A percentile compares a stretch with the other conserved stretches of the same genome.
phyloP scores from a whole-genome alignment of 2,113 vertebrate species.

The Notothenia rossii region DNA sequence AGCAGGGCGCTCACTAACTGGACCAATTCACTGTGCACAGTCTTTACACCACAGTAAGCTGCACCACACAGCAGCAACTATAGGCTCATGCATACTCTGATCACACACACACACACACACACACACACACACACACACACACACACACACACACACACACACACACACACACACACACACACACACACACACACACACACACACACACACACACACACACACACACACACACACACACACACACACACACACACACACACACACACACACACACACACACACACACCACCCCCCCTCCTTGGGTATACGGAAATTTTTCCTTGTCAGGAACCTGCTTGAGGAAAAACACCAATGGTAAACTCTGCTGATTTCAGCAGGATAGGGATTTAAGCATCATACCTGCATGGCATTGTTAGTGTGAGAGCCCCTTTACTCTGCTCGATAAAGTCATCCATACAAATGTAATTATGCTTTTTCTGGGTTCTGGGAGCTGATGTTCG shows the following conservation, averaged over 20 bases:
- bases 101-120: neutral
- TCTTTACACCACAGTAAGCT: constrained; percentile 34
- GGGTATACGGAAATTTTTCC: constrained; percentile 68
- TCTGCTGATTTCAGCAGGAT: constrained; percentile 85
- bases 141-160: too few species aligned
- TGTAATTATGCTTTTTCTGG: constrained; percentile 57
- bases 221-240: neutral
- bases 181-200: neutral
- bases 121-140: too few species aligned
- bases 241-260: constrained; percentile 7
- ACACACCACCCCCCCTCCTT: neutral
- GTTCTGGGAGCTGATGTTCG: constrained; percentile 52
- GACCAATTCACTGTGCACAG: constrained; percentile 45
- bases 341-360: constrained; percentile 73
- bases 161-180: neutral
- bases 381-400: constrained; percentile 76
- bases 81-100: constrained; percentile 31
- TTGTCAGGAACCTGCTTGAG: constrained; percentile 81
- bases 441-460: constrained; percentile 74
- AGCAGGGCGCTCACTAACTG: constrained; percentile 47
- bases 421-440: constrained; percentile 56
- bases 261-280: constrained; percentile 18
- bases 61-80: constrained; percentile 3
- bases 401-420: constrained; percentile 63
- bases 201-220: too few species aligned